A percentile compares a stretch with the other conserved stretches of the same genome.
Evolutionary conservation across 2,797 vertebrate genomes (phyloP).

Genomic region (Poeciliopsis turneri): DNA sequence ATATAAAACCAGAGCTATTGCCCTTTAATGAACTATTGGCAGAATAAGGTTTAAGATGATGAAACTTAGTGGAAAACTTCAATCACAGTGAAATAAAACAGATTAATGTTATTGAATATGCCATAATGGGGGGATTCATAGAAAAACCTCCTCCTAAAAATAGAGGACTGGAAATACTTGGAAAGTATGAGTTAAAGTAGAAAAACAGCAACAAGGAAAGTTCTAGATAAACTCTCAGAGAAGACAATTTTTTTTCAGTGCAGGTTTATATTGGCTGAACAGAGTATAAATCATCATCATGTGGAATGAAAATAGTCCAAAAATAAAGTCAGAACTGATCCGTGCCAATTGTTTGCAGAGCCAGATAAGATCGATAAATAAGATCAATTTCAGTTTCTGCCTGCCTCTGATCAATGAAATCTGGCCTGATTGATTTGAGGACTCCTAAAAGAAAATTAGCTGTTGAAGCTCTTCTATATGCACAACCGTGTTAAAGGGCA

Average conservation of each 20-base stretch:
- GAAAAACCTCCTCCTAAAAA: background rate
- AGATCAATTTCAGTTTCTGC: background rate
- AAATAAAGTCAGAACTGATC: background rate
- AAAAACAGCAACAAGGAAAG: conserved; percentile 16
- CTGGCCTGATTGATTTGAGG: too few species aligned
- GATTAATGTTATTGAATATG: conserved; percentile 35
- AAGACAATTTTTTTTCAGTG: conserved; percentile 39
- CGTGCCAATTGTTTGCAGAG: background rate
- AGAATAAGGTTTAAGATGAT: conserved; percentile 49
- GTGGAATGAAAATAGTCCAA: conserved; percentile 36
- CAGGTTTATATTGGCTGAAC: conserved; percentile 61
- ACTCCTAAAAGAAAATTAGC: background rate
- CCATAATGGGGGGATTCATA: conserved; percentile 5
- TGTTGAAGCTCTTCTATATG: background rate
- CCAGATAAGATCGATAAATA: background rate
- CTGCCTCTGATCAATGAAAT: background rate
- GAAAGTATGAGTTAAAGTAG: conserved; percentile 56
- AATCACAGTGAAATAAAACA: conserved; percentile 27
- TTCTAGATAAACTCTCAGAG: conserved; percentile 34
- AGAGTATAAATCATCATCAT: conserved; percentile 47
- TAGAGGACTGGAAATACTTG: conserved; percentile 29
- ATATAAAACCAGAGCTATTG: conserved; percentile 8
- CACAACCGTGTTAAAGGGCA: background rate
- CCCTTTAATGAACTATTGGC: conserved; percentile 63
- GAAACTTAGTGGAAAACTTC: conserved; percentile 61